A percentile compares a stretch with the other conserved stretches of the same genome.
These are phyloP conservation scores for Anarrhichthys ocellatus DNA, from an alignment of 2,113 vertebrate species.

Conservation along the genomic window DNA sequence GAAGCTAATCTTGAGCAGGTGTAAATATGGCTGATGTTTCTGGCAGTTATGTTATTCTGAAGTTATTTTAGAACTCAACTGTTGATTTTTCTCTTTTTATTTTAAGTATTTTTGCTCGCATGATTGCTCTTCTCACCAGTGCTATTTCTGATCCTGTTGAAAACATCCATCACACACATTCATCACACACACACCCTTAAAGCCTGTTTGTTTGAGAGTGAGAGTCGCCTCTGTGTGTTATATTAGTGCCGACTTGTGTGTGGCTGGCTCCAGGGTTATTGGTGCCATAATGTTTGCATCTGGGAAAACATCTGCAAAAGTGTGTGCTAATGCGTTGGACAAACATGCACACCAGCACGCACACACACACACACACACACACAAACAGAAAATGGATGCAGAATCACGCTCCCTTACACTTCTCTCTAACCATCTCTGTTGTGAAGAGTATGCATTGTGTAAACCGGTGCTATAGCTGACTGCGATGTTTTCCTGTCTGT, in stretches of 20 bases:
- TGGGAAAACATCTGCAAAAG: slow-evolving; percentile 67
- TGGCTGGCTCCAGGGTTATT: slow-evolving; percentile 31
- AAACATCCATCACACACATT: slow-evolving; percentile 43
- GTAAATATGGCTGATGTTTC: slow-evolving; percentile 38
- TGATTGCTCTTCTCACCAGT: slow-evolving; percentile 6
- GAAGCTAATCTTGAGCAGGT: slow-evolving; percentile 15
- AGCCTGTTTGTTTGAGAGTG: neutral
- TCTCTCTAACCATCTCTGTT: slow-evolving; percentile 38
- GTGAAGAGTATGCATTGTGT: slow-evolving; percentile 35
- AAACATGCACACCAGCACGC: neutral
- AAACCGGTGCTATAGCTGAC: slow-evolving; percentile 54
- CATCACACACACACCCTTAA: slow-evolving; percentile 19
- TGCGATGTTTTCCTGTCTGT: slow-evolving; percentile 23
- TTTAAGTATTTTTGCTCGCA: slow-evolving; percentile 49
- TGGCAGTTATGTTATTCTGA: slow-evolving; percentile 19
- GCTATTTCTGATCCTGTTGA: slow-evolving; percentile 45
- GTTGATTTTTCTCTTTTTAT: slow-evolving; percentile 46
- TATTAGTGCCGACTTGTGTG: slow-evolving; percentile 25
- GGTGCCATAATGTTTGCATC: slow-evolving; percentile 50
- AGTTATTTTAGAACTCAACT: slow-evolving; percentile 25
- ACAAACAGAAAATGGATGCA: slow-evolving; percentile 57
- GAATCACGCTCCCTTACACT: slow-evolving; percentile 42
- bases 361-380: slow-evolving; percentile 1
- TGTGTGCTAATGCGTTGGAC: slow-evolving; percentile 46
- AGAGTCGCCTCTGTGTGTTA: slow-evolving; percentile 24